Percentiles rank a stretch among this genome's conserved stretches.
Conservation (phyloP, 2,113 vertebrate species). For the Hydrochoerus hydrochaeris region DNA sequence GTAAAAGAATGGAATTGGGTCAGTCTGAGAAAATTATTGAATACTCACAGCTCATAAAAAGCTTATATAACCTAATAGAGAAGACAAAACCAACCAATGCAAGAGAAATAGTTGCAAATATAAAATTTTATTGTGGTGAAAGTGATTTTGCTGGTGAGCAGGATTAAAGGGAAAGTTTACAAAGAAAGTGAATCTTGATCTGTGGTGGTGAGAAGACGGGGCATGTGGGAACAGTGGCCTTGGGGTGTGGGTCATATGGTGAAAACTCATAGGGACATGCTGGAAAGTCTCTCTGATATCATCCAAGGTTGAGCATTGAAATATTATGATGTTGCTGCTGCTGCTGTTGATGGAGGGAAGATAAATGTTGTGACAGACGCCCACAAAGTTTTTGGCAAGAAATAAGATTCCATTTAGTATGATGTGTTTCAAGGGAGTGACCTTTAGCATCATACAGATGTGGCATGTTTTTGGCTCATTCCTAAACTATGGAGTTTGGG, state of each 20-base stretch:
- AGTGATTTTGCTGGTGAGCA: constrained; percentile 8
- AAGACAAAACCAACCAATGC: neutral
- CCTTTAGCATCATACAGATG: constrained; percentile 66
- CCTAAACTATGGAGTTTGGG: constrained; percentile 48
- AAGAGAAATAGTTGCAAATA: constrained; percentile 36
- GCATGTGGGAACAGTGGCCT: neutral
- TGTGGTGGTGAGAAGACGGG: neutral
- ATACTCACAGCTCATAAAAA: neutral
- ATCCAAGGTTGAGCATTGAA: constrained; percentile 60
- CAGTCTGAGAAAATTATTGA: neutral
- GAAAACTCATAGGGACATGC: constrained; percentile 1
- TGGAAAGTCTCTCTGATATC: constrained; percentile 55
- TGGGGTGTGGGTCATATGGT: neutral
- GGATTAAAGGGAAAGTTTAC: neutral
- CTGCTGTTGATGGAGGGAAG: constrained; percentile 71
- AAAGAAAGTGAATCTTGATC: constrained; percentile 46
- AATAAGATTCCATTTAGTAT: constrained; percentile 77
- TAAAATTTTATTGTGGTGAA: neutral
- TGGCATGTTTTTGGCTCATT: constrained; percentile 71
- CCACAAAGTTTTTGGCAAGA: constrained; percentile 74
- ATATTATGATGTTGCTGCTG: constrained; percentile 29
- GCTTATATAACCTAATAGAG: constrained; percentile 27
- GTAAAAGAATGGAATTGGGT: neutral
- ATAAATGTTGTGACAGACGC: constrained; percentile 72
- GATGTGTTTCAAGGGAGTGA: constrained; percentile 69